These are phyloP conservation scores for Leucophenga montana DNA, from an alignment of 2,888 invertebrate species.

Conservation along the genomic window DNA sequence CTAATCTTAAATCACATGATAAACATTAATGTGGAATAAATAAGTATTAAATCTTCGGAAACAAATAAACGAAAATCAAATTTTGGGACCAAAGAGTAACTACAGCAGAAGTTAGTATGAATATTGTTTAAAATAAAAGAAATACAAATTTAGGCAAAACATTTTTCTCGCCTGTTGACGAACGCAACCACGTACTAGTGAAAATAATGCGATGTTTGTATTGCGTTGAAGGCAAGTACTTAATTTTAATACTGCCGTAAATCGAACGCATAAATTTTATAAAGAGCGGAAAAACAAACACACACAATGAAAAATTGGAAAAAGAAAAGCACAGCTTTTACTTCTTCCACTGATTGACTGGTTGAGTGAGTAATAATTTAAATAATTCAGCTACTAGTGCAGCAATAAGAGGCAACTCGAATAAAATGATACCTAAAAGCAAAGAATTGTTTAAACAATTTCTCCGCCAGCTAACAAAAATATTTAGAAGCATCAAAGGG, in stretches of 20 bases:
- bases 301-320: background rate
- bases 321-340: too few species aligned
- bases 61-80: constrained; percentile 1
- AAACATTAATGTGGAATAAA: constrained; percentile 3
- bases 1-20: background rate
- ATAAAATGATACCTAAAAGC: background rate
- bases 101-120: background rate
- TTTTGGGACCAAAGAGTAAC: background rate
- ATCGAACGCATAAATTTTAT: constrained; percentile 49
- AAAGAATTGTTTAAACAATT: constrained; percentile 12
- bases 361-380: too few species aligned
- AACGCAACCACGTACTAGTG: constrained; percentile 35
- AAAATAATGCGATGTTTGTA: constrained; percentile 61
- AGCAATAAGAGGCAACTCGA: too few species aligned
- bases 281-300: constrained; percentile 2
- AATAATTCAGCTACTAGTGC: too few species aligned
- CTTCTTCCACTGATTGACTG: too few species aligned
- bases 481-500: too few species aligned
- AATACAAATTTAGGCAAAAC: too few species aligned
- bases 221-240: constrained; percentile 58
- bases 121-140: background rate
- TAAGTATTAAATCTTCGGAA: background rate
- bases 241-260: constrained; percentile 57
- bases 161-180: background rate
- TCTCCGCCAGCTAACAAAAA: background rate